Percentiles rank a stretch among this genome's conserved stretches.
These are phyloP conservation scores for Tarsius wallacei DNA, from an alignment of 2,797 vertebrate genomes.

Conservation along the genomic window DNA sequence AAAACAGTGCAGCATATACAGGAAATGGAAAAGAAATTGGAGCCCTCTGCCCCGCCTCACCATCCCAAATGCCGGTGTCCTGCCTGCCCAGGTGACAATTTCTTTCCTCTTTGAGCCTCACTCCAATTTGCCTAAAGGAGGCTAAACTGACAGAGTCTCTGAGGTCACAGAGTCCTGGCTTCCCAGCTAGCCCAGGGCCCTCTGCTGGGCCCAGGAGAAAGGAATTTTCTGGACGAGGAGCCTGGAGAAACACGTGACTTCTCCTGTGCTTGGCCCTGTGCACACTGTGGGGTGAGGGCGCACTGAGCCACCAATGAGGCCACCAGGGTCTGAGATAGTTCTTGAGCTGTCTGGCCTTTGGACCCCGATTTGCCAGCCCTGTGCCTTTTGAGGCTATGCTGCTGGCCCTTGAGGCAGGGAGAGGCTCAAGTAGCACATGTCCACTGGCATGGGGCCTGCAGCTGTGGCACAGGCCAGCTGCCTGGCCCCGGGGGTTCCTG, in stretches of 20 bases:
- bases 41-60: slow-evolving; percentile 42
- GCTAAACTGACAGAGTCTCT: background rate
- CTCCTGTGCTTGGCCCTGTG: background rate
- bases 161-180: background rate
- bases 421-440: background rate
- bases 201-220: background rate
- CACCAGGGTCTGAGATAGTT: background rate
- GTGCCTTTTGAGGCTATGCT: background rate
- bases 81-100: slow-evolving; percentile 13
- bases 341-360: background rate
- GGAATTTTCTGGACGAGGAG: background rate
- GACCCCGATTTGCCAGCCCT: background rate
- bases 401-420: background rate
- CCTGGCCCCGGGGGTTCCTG: background rate
- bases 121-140: slow-evolving; percentile 18
- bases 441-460: background rate
- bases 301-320: background rate
- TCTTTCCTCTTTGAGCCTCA: slow-evolving; percentile 37
- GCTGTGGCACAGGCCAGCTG: background rate
- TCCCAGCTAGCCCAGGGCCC: background rate
- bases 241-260: background rate
- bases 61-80: slow-evolving; percentile 23
- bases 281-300: background rate
- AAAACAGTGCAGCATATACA: slow-evolving; percentile 72
- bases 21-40: slow-evolving; percentile 82